Evolutionary conservation across 2,888 invertebrate genomes (phyloP).

Genomic region (Lepidochitona cinerea): DNA sequence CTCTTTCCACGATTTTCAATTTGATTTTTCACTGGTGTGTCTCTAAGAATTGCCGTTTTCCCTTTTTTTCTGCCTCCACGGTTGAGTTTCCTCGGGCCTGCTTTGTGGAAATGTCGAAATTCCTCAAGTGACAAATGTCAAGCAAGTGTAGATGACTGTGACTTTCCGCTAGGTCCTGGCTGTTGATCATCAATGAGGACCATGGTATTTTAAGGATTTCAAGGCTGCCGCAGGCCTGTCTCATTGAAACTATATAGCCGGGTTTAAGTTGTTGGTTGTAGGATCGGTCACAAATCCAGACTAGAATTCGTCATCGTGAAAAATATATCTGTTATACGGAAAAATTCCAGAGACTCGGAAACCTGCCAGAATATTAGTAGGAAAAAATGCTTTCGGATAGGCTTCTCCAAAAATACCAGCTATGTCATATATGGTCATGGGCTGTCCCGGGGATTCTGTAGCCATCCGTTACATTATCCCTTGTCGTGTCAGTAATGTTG

Average conservation of each 20-base stretch:
- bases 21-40: not conserved
- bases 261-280: too few species aligned
- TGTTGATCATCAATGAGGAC: too few species aligned
- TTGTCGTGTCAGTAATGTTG: not conserved
- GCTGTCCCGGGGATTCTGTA: conserved; percentile 64
- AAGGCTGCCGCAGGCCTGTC: too few species aligned
- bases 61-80: not conserved
- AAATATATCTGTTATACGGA: conserved; percentile 44
- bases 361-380: conserved; percentile 61
- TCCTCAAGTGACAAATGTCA: not conserved
- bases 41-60: not conserved
- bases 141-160: too few species aligned
- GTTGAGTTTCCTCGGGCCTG: not conserved
- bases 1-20: too few species aligned
- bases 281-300: conserved; percentile 16
- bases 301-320: not conserved
- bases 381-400: conserved; percentile 38
- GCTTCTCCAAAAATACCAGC: conserved; percentile 9
- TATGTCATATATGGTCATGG: conserved; percentile 68
- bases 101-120: not conserved
- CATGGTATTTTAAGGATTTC: too few species aligned
- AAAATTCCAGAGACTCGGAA: conserved; percentile 64
- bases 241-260: too few species aligned
- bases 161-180: too few species aligned
- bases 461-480: too few species aligned